These are phyloP conservation scores for Stichopus horrens DNA, from an alignment of 53 echinoderm and acorn worm genomes.

Conservation along the genomic window DNA sequence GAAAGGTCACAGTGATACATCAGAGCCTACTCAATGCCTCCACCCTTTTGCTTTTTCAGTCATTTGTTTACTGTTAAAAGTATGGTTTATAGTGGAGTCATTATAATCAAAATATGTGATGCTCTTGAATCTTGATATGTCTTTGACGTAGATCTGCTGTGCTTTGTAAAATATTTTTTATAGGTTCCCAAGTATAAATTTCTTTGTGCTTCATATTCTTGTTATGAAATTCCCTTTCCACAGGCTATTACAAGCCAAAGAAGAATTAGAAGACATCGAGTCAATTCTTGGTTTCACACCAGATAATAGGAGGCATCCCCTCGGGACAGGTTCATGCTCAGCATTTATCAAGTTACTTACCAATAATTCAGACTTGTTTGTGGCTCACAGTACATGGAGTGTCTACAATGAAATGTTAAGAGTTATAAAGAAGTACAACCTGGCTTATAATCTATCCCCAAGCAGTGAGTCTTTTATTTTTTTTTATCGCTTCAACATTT, in stretches of 20 bases:
- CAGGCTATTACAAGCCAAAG: slow-evolving; percentile 80
- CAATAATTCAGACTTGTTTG: slow-evolving; percentile 74
- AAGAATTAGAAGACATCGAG: slow-evolving; percentile 76
- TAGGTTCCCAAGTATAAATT: background rate
- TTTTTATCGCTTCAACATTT: background rate
- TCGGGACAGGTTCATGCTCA: slow-evolving; percentile 72
- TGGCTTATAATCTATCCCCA: slow-evolving; percentile 62
- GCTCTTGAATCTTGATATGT: no score
- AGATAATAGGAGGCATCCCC: slow-evolving; percentile 7
- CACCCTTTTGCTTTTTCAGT: no score
- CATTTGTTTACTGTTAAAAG: no score
- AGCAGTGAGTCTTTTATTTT: slow-evolving; percentile 45
- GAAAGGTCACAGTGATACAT: no score
- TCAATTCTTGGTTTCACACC: slow-evolving; percentile 61
- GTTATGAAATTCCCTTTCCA: background rate
- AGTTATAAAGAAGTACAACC: slow-evolving; percentile 83
- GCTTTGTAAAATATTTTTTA: no score
- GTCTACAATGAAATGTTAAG: slow-evolving; percentile 67
- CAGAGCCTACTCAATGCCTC: no score
- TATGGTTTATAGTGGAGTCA: no score
- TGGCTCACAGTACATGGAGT: slow-evolving; percentile 83
- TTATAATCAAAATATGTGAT: no score
- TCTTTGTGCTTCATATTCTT: no score
- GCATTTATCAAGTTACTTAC: slow-evolving; percentile 90
- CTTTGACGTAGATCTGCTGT: no score